Base-by-base conservation (phyloP, 2,888 invertebrate genomes). In the Muschampia plurimacula region DNA sequence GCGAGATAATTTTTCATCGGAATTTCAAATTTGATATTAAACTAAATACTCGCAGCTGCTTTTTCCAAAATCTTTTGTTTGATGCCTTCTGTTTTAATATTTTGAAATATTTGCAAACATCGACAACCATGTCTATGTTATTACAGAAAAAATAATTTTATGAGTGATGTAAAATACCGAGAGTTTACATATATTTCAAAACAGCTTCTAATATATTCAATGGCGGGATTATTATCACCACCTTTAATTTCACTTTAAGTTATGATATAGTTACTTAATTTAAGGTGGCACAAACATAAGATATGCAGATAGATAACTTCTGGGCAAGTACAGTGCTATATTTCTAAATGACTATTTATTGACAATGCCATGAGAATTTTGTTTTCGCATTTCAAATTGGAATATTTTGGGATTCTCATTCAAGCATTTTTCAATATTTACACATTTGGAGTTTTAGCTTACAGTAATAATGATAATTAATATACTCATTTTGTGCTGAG, bases 281-380 rank as follows among this genome's bases (percentile, higher is more conserved):
- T 57, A 36, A 60, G 88, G 88, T 90, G 93, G 94, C 93, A 88
- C 91, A 94, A 94, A 94, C 93, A 94, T 92, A 92, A 93, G 93
- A 93, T 91, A 22, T 22, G 22, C 22, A 86, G 81, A n/a, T 83
- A 86, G 81, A n/a, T 83, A 86, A 93, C 93, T 86, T 93, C 90
- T 90, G 93, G 92, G 93, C 93, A 93, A 88, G 79, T 88, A 93
- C 92, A 92, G 92, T 84, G 76, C 82, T 67, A 65, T 71, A 70
- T 66, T 44, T 60, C 65, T 60, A 71, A 49, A 75, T 67, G 52
- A 44, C 62, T 62, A 68, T n/a, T 15, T 49, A 44, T 44, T 55
- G 69, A n/a, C 62, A 39, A 22, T 44, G 62, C 36, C 63, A 49
- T 49, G 41, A 13, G 3, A 72, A 62, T 55, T 63, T 32, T 22